phyloP scores from a whole-genome alignment of 1,140 invertebrate genomes.

The Sitobion miscanthi region DNA sequence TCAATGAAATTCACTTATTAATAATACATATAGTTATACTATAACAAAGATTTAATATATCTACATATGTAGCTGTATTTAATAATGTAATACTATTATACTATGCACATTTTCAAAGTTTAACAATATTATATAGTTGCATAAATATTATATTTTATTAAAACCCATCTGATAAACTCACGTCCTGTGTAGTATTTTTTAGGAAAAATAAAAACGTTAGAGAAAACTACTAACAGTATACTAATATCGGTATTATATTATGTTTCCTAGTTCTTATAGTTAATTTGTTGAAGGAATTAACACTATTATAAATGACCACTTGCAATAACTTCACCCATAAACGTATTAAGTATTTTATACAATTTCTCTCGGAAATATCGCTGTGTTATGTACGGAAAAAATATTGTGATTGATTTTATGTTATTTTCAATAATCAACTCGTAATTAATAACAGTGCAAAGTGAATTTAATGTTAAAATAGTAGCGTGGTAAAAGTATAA shows the following conservation, averaged over 20 bases:
- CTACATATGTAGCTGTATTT: too few species aligned
- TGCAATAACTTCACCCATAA: not conserved
- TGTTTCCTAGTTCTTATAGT: not conserved
- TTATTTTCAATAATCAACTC: not conserved
- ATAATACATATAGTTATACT: too few species aligned
- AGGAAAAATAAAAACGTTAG: not conserved
- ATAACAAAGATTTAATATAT: too few species aligned
- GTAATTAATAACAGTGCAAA: not conserved
- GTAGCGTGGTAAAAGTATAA: not conserved
- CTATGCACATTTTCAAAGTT: too few species aligned
- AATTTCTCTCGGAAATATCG: not conserved
- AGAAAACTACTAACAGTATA: not conserved
- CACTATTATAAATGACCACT: not conserved
- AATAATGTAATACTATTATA: too few species aligned
- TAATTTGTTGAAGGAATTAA: not conserved
- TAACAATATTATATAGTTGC: too few species aligned
- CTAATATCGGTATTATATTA: not conserved
- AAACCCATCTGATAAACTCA: too few species aligned
- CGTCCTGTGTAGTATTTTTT: too few species aligned
- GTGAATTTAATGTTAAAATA: not conserved
- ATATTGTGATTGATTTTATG: not conserved
- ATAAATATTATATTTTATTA: too few species aligned
- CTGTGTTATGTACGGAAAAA: not conserved
- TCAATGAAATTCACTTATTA: too few species aligned
- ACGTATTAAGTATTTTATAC: not conserved